These are phyloP conservation scores for Tetramorium bicarinatum DNA, from an alignment of 2,888 invertebrate genomes.

Conservation along the genomic window DNA sequence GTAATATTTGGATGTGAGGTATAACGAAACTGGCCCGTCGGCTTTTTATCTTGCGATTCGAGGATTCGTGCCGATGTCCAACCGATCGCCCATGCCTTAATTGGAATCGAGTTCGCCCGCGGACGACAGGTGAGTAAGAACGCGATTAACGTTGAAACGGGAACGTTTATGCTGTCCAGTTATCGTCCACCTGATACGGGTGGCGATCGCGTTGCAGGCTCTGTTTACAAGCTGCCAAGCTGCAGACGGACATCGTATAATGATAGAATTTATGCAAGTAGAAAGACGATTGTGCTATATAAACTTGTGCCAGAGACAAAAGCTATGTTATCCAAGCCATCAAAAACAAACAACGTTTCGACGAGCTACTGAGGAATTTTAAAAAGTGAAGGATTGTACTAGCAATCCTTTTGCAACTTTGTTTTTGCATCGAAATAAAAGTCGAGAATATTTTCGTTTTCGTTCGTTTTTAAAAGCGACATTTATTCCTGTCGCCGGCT, in stretches of 20 bases:
- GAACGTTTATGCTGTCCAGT: conserved; percentile 53
- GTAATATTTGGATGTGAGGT: conserved; percentile 9
- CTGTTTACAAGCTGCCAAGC: conserved; percentile 27
- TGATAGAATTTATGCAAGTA: conserved; percentile 33
- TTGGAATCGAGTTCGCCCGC: conserved; percentile 61
- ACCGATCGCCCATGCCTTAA: conserved; percentile 46
- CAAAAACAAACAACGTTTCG: not conserved
- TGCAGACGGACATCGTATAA: conserved; percentile 9
- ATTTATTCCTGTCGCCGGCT: not conserved
- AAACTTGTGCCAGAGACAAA: not conserved
- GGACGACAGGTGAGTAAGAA: conserved; percentile 69
- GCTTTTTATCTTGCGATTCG: conserved; percentile 50
- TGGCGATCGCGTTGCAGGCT: conserved; percentile 57
- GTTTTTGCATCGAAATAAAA: not conserved
- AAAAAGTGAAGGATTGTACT: not conserved
- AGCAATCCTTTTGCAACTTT: no score
- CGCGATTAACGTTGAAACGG: conserved; percentile 52
- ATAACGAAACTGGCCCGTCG: conserved; percentile 31
- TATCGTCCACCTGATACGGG: conserved; percentile 63
- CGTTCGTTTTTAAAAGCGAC: not conserved
- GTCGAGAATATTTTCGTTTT: not conserved
- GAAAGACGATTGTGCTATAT: not conserved
- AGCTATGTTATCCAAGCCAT: not conserved
- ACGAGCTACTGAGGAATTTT: not conserved
- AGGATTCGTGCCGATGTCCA: conserved; percentile 45